Evolutionary conservation across 2,888 invertebrate species (phyloP).

Genomic region (Stratiomys singularior): DNA sequence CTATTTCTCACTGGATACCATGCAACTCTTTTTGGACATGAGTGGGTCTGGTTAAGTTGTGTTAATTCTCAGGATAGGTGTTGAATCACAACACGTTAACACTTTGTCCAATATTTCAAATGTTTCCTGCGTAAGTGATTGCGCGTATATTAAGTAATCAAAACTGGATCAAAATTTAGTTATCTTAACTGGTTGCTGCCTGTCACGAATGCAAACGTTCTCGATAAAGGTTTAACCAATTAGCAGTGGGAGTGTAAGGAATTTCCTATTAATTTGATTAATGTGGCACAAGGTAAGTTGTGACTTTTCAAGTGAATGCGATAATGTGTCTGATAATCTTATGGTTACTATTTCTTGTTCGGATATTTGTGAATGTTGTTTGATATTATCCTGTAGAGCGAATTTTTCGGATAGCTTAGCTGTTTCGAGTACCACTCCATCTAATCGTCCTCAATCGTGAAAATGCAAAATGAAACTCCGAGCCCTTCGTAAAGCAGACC

Average conservation of each 20-base stretch:
- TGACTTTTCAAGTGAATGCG: too few species aligned
- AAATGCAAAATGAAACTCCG: too few species aligned
- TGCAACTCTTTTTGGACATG: neutral
- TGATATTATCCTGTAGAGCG: too few species aligned
- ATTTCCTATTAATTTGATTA: neutral
- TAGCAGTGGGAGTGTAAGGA: neutral
- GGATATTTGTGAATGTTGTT: too few species aligned
- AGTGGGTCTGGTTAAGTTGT: neutral
- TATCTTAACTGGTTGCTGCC: constrained; percentile 5
- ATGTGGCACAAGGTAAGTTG: too few species aligned
- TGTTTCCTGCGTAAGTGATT: neutral
- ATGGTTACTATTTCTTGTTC: too few species aligned
- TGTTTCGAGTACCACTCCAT: too few species aligned
- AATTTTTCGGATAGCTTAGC: too few species aligned
- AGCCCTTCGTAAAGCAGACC: too few species aligned
- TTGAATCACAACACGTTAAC: neutral
- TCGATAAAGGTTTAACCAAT: neutral
- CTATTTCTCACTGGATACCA: too few species aligned
- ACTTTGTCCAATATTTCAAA: neutral
- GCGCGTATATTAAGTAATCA: neutral
- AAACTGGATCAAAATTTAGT: neutral
- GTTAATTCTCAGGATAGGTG: neutral
- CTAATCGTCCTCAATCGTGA: too few species aligned
- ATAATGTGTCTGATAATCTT: too few species aligned
- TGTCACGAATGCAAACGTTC: neutral